These are phyloP conservation scores for Plutella xylostella DNA, from an alignment of 2,888 invertebrate genomes.

Conservation along the genomic window DNA sequence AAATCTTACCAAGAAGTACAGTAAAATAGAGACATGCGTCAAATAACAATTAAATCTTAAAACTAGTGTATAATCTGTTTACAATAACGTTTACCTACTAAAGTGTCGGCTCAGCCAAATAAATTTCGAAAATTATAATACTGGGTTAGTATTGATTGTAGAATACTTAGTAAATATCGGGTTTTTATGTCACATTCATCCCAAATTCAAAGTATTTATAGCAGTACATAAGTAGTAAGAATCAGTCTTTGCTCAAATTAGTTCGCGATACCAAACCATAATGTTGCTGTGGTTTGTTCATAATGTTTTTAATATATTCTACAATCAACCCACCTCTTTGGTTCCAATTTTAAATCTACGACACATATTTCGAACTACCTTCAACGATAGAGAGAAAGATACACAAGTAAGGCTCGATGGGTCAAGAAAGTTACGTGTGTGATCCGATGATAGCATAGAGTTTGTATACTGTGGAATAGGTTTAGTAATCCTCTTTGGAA, in stretches of 20 bases:
- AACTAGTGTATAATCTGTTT: too few species aligned
- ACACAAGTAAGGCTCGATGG: conserved; percentile 58
- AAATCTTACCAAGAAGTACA: neutral
- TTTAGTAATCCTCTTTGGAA: too few species aligned
- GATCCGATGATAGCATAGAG: too few species aligned
- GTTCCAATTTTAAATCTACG: too few species aligned
- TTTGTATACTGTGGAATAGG: too few species aligned
- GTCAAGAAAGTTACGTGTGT: too few species aligned
- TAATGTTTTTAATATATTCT: too few species aligned
- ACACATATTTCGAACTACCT: too few species aligned
- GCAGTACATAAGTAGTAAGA: conserved; percentile 18
- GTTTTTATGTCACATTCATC: conserved; percentile 43
- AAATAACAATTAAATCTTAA: neutral
- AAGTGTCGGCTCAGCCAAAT: neutral
- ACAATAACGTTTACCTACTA: neutral
- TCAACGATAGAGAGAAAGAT: conserved; percentile 63
- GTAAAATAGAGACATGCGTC: neutral
- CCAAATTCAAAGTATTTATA: conserved; percentile 48
- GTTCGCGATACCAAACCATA: too few species aligned
- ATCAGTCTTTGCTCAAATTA: too few species aligned
- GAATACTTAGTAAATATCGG: neutral
- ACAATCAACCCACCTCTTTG: too few species aligned
- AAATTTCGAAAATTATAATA: neutral
- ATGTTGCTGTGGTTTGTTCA: too few species aligned
- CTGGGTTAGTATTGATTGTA: neutral